These are phyloP conservation scores for Microplitis mediator DNA, from an alignment of 1,140 invertebrate genomes.

Conservation along the genomic window DNA sequence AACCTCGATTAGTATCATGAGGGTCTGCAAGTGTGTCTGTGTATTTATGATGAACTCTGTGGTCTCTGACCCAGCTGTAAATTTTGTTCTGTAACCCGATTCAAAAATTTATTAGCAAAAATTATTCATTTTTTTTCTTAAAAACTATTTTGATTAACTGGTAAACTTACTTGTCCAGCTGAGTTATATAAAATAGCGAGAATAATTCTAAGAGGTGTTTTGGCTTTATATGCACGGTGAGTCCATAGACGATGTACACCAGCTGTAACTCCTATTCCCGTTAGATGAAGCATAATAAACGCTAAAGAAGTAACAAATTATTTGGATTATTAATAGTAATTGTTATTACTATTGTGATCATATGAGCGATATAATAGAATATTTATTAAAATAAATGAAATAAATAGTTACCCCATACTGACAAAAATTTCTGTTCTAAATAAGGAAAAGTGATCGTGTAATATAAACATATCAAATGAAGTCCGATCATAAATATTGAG, in stretches of 20 bases:
- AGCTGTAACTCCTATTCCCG: slow-evolving; percentile 18
- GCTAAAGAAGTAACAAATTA: not conserved
- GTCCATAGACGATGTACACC: slow-evolving; percentile 86
- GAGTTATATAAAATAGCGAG: slow-evolving; percentile 72
- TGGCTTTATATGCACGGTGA: slow-evolving; percentile 84
- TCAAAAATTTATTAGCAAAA: not conserved
- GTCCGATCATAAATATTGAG: not conserved
- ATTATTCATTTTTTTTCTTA: not conserved
- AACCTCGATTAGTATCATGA: slow-evolving; percentile 85
- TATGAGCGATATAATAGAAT: not conserved
- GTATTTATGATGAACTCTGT: slow-evolving; percentile 89
- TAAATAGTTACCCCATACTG: slow-evolving; percentile 16
- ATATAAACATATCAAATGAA: slow-evolving; percentile 5
- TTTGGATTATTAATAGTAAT: no score
- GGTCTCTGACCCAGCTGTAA: slow-evolving; percentile 77
- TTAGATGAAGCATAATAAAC: not conserved
- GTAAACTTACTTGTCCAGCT: slow-evolving; percentile 72
- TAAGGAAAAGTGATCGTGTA: slow-evolving; percentile 17
- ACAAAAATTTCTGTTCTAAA: not conserved
- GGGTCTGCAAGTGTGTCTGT: slow-evolving; percentile 90
- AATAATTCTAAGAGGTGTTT: slow-evolving; percentile 71
- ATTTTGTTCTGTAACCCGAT: slow-evolving; percentile 64
- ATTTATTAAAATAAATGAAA: not conserved
- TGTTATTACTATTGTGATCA: not conserved
- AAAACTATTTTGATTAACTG: not conserved